phyloP scores from a whole-genome alignment of 2,797 vertebrate species.

The Antennarius maculatus region DNA sequence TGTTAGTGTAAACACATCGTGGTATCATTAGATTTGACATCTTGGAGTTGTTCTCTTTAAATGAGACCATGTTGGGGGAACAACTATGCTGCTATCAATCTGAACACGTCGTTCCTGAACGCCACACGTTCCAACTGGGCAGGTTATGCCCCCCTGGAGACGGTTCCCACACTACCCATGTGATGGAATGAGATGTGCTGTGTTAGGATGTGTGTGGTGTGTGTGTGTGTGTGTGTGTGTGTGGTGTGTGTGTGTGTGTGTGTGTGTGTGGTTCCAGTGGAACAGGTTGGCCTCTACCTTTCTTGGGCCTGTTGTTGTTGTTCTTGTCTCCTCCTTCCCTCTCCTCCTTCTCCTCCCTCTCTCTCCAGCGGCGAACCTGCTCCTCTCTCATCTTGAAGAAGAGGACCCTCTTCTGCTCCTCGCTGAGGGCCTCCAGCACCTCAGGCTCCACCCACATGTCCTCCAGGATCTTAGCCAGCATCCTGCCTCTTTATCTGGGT shows the following conservation, averaged over 20 bases:
- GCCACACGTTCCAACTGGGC: too few relatives aligned
- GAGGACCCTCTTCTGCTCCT: slow-evolving; percentile 84
- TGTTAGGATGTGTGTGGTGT: too few relatives aligned
- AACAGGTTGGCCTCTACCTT: slow-evolving; percentile 67
- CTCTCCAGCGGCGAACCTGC: slow-evolving; percentile 84
- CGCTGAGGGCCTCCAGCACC: slow-evolving; percentile 82
- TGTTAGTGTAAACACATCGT: background rate
- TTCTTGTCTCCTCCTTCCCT: slow-evolving; percentile 41
- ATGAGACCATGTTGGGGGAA: background rate
- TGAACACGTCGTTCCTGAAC: too few relatives aligned
- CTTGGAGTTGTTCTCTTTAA: background rate
- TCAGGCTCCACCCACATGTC: slow-evolving; percentile 86
- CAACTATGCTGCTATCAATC: too few relatives aligned
- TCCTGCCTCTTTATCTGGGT: slow-evolving; percentile 50
- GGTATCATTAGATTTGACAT: background rate
- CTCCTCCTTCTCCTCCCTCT: slow-evolving; percentile 73
- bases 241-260: background rate
- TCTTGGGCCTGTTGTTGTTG: slow-evolving; percentile 51
- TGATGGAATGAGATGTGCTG: background rate
- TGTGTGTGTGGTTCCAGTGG: background rate
- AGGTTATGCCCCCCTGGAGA: background rate
- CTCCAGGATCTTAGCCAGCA: slow-evolving; percentile 85
- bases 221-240: background rate
- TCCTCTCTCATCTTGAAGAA: slow-evolving; percentile 87
- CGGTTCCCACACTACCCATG: background rate